Evolutionary conservation across 2,888 invertebrate species (phyloP).

Genomic region (Phorcus lineatus): DNA sequence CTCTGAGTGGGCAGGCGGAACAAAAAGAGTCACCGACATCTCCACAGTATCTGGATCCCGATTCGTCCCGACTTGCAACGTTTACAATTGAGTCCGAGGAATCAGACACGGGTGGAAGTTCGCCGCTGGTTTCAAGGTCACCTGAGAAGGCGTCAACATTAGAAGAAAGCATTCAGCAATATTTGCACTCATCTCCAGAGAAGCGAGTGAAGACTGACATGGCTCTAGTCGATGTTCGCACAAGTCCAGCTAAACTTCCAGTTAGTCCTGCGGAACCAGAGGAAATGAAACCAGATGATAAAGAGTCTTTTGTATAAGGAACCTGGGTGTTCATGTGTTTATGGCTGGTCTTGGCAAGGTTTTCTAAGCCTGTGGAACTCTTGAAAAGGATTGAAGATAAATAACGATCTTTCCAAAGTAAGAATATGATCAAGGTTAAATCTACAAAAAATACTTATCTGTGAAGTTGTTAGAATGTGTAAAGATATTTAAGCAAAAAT

Average conservation of each 20-base stretch:
- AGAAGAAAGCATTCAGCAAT: not conserved
- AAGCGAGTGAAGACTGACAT: too few relatives aligned
- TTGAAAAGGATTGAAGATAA: not conserved
- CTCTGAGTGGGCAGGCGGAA: not conserved
- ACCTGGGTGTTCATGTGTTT: too few relatives aligned
- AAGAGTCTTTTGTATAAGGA: slow-evolving; percentile 29
- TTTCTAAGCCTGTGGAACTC: not conserved
- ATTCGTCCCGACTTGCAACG: not conserved
- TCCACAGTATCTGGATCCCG: not conserved
- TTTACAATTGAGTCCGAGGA: not conserved
- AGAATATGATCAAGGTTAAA: not conserved
- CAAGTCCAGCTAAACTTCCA: too few relatives aligned
- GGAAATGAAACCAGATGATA: not conserved
- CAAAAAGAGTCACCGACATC: not conserved
- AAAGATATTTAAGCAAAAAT: too few relatives aligned
- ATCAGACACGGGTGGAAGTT: not conserved
- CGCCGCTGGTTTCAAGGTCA: not conserved
- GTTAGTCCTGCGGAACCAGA: not conserved
- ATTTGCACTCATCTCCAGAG: not conserved
- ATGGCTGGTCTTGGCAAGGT: too few relatives aligned
- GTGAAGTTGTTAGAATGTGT: not conserved
- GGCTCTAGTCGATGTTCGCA: too few relatives aligned
- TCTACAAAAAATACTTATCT: not conserved
- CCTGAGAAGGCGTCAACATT: not conserved
- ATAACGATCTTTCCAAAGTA: not conserved